Base-by-base conservation (phyloP, 2,888 invertebrate species). In the Tromatobia lineatoria region DNA sequence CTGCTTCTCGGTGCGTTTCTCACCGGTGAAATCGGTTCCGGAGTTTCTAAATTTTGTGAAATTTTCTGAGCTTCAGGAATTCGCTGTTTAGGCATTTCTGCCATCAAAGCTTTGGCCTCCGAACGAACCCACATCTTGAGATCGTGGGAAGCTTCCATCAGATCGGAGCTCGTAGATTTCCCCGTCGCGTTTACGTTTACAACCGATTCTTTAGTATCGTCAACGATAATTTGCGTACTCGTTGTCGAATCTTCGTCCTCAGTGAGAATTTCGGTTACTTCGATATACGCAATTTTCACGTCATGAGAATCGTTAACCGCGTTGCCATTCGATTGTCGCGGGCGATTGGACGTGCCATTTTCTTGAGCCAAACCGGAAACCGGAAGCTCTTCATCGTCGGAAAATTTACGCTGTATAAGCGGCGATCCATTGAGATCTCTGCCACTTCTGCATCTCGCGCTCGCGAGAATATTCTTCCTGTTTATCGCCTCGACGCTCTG, bases 361-460 rank as follows among this genome's bases (percentile, higher is more conserved):
- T 87, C 86, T 64, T 85, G 81, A 0, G 85, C 74, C 50, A 81
- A 67, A 34, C 77, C 76, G 1, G 85, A 85, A 13, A 80, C 77
- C 85, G 87, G 89, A 77, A 77, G 18, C 18, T 89, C 90, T 15
- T 91, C 93, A 29, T 94, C 92, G 54, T 93, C 93, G 13, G 91
- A 88, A 93, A 96, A 96, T 91, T 96, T 96, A 86, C 97, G 95
- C 94, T 97, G 96, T 90, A 97, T 95, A 87, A 96, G 95, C 64
- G 97, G 96, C 59, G 96, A 96, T 69, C 96, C 96, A 89, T 96
- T 96, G 78, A 96, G 94, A 92, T 97, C 97, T 88, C 96, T 95
- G 8, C 97, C 98, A 92, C 97, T 97, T 90, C 98, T 96, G 92
- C 97, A 97, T 94, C 97, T 97, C 0, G 98, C 97, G 67, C 97